Conservation (phyloP, 2,113 vertebrate genomes). For the Spea bombifrons region DNA sequence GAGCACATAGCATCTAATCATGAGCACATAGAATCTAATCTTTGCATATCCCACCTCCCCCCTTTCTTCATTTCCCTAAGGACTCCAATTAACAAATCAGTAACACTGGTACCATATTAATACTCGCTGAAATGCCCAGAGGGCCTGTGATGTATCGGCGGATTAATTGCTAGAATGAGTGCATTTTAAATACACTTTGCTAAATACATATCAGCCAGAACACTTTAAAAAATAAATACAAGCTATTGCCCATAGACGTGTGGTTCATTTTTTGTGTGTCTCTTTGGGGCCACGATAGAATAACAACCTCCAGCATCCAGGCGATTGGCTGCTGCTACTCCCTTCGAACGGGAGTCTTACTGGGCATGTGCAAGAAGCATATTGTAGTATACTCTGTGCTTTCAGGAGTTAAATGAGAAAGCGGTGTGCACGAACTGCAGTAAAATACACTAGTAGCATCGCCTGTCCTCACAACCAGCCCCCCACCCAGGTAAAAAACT, state of each 20-base stretch:
- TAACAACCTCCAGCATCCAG: no score
- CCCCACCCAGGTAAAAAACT: no score
- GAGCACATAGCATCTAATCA: not conserved
- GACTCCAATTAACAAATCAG: slow-evolving; percentile 21
- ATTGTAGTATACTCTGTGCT: no score
- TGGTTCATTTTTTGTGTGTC: not conserved
- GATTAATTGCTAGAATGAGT: slow-evolving; percentile 3
- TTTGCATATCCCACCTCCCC: not conserved
- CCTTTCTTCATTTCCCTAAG: not conserved
- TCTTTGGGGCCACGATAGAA: no score
- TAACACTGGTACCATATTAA: slow-evolving; percentile 30
- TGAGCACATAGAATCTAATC: not conserved
- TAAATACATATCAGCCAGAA: not conserved
- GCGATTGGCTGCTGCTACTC: no score
- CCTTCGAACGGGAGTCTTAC: no score
- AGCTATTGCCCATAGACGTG: not conserved
- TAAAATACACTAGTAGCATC: no score
- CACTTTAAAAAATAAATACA: not conserved
- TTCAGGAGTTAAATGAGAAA: no score
- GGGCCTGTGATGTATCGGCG: slow-evolving; percentile 9
- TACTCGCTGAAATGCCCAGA: slow-evolving; percentile 28
- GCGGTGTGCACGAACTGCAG: no score
- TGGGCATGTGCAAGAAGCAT: no score
- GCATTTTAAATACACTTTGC: slow-evolving; percentile 8
- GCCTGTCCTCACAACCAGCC: no score